Evolutionary conservation across 2,797 vertebrate genomes (phyloP).

Genomic region (Selene dorsalis): DNA sequence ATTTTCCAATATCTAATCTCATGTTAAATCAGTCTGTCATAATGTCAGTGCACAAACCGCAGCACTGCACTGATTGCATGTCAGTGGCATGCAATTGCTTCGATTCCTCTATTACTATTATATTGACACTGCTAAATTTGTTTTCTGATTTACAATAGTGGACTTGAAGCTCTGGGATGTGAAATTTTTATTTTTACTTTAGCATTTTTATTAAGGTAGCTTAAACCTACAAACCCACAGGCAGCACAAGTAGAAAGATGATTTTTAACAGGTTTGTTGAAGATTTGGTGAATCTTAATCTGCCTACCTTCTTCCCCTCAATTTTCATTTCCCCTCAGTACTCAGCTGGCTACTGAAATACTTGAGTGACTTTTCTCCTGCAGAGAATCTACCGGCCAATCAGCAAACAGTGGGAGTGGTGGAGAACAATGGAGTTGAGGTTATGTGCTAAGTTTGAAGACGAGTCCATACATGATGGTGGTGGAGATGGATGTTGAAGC

Average conservation of each 20-base stretch:
- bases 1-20: background rate
- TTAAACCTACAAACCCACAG: background rate
- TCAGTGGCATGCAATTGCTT: background rate
- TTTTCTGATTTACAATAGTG: background rate
- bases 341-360: too few species aligned
- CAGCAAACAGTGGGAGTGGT: too few species aligned
- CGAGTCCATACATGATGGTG: too few species aligned
- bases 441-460: too few species aligned
- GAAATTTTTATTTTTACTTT: background rate
- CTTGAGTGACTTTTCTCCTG: too few species aligned
- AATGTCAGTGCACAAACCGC: background rate
- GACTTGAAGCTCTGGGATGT: too few species aligned
- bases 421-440: too few species aligned
- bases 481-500: too few species aligned
- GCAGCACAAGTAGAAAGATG: background rate
- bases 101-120: background rate
- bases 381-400: too few species aligned
- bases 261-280: background rate
- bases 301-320: too few species aligned
- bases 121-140: background rate
- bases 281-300: background rate
- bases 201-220: background rate
- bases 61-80: background rate
- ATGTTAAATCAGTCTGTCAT: slow-evolving; percentile 1
- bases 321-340: too few species aligned